Percentiles rank a stretch among this genome's conserved stretches.
Conservation (phyloP, 2,888 invertebrate species). For the Furcula furcula region DNA sequence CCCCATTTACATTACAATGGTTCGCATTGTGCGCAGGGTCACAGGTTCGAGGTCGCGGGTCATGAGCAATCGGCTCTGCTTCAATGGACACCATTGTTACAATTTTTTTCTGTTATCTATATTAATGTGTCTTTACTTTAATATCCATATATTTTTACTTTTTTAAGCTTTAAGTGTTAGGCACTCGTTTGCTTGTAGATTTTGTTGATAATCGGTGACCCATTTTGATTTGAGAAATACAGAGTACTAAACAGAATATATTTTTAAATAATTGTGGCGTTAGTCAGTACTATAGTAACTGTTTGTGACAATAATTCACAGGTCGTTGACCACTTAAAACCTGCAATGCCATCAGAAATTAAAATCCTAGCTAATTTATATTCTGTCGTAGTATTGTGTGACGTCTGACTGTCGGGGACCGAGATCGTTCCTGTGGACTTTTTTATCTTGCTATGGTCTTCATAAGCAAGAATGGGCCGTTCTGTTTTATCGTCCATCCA, state of each 20-base stretch:
- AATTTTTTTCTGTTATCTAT: too few relatives aligned
- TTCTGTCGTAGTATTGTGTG: conserved; percentile 32
- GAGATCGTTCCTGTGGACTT: conserved; percentile 17
- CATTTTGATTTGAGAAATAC: too few relatives aligned
- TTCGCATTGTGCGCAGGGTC: conserved; percentile 69
- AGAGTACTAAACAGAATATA: too few relatives aligned
- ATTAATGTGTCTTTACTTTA: not conserved
- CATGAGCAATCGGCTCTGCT: conserved; percentile 44
- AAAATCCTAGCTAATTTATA: conserved; percentile 46
- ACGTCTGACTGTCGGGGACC: conserved; percentile 9
- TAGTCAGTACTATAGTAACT: too few relatives aligned
- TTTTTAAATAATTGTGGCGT: too few relatives aligned
- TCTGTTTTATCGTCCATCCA: conserved; percentile 29
- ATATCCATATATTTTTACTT: not conserved
- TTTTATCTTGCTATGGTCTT: conserved; percentile 28
- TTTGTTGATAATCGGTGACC: too few relatives aligned
- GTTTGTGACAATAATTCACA: conserved; percentile 21
- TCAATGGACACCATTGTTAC: conserved; percentile 42
- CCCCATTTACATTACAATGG: conserved; percentile 73
- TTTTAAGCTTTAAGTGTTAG: not conserved
- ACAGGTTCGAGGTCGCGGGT: conserved; percentile 71
- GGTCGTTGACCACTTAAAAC: conserved; percentile 40
- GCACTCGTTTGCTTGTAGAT: too few relatives aligned
- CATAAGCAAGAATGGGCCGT: conserved; percentile 22
- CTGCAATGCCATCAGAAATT: conserved; percentile 45